A percentile compares a stretch with the other conserved stretches of the same genome.
These are phyloP conservation scores for Trichoplusia ni DNA, from an alignment of 1,140 invertebrate genomes.

Conservation along the genomic window DNA sequence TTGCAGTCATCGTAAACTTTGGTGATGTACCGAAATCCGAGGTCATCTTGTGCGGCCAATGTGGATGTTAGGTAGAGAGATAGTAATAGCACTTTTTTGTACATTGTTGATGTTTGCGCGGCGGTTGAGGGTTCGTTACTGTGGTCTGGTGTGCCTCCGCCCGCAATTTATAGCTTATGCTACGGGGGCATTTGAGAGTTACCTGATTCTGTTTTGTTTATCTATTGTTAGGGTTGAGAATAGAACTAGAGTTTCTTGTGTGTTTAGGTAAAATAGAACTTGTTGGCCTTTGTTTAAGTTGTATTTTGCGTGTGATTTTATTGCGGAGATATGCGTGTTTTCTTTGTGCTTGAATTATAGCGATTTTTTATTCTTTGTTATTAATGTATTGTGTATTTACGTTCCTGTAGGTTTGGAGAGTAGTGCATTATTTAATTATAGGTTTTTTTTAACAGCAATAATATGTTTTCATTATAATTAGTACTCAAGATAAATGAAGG, in stretches of 20 bases:
- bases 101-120: conserved; percentile 16
- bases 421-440: too few species aligned
- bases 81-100: conserved; percentile 20
- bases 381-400: too few species aligned
- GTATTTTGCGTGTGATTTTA: too few species aligned
- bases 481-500: too few species aligned
- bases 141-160: neutral
- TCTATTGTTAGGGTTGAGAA: neutral
- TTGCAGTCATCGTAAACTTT: conserved; percentile 85
- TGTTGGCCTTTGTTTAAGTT: too few species aligned
- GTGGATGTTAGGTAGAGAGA: neutral
- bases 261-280: neutral
- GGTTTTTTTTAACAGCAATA: too few species aligned
- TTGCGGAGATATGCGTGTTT: too few species aligned
- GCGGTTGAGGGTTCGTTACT: neutral
- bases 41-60: conserved; percentile 55
- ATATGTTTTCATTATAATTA: too few species aligned
- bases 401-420: too few species aligned
- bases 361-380: too few species aligned
- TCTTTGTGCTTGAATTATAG: too few species aligned
- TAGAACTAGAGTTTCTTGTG: neutral
- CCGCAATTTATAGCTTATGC: conserved; percentile 12
- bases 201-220: neutral
- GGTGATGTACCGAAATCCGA: conserved; percentile 81
- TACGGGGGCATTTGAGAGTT: conserved; percentile 22